Conservation (phyloP, 2,113 vertebrate species). For the Leucoraja erinaceus region DNA sequence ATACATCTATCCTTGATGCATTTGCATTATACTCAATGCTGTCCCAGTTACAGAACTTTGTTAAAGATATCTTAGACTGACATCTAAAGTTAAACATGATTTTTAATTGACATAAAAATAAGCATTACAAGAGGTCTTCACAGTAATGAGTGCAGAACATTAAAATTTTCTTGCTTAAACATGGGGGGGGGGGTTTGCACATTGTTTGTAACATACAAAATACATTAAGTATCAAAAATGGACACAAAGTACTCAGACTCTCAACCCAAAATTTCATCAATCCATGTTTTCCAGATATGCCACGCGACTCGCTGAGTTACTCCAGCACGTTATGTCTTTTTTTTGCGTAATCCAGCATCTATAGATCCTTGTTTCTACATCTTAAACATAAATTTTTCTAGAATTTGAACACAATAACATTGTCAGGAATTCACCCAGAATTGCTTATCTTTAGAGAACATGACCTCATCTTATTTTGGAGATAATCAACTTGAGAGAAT, state of each 20-base stretch:
- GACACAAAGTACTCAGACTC: too few relatives aligned
- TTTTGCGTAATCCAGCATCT: too few relatives aligned
- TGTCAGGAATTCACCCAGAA: neutral
- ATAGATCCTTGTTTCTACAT: too few relatives aligned
- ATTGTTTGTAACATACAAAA: neutral
- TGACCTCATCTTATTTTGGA: neutral
- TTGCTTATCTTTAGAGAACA: neutral
- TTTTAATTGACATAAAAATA: neutral
- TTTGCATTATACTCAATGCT: neutral
- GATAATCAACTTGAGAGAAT: neutral
- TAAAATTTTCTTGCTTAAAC: neutral
- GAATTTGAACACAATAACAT: neutral
- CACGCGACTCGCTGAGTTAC: too few relatives aligned
- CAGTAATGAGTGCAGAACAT: neutral
- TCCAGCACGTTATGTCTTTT: too few relatives aligned
- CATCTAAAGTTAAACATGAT: neutral
- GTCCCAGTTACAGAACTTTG: neutral
- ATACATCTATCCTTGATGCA: neutral
- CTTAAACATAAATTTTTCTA: neutral
- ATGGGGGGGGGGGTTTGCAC: neutral
- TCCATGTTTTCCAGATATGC: too few relatives aligned
- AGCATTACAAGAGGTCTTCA: neutral
- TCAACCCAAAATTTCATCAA: too few relatives aligned
- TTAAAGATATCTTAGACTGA: neutral
- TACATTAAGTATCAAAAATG: too few relatives aligned